Evolutionary conservation across 2,113 vertebrate genomes (phyloP), one percentile per base, ranked within the genome.

Genomic region (Proterorhinus semilunaris): DNA sequence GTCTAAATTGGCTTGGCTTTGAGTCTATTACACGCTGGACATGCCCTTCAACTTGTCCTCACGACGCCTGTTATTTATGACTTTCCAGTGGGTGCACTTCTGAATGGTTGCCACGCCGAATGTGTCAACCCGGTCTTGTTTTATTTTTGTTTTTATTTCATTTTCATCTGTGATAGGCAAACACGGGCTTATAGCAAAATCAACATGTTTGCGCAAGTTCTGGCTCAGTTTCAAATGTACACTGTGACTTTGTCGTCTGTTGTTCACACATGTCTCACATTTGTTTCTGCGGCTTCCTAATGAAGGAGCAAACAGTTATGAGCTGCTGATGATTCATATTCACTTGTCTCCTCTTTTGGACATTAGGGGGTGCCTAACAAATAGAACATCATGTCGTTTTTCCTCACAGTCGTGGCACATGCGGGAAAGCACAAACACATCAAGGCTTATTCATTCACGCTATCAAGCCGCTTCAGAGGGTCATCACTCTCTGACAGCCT

Each of bases 121-220:
- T 74, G 68, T 74, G 74, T 85, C 87, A 86, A 74, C 71, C 75
- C 44, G 65, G 62, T 84, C 76, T 85, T 54, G 10, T 10, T 55
- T 55, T 55, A 55, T 55, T 55, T 11, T 27, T 55, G 17, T 16
- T 17, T 16, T 55, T 27, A 51, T 51, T 51, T 10, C 4, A 42
- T 84, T 90, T 83, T 87, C 77, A 80, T 86, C 83, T 74, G 82
- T 46, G 6, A 59, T 85, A 71, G 69, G 66, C 84, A 84, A 86
- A 89, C 88, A 89, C 69, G 11, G 78, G 86, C 87, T 82, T 82
- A 86, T 76, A 85, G 74, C 77, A 76, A 85, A 81, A 88, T 84
- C 81, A 82, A 81, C 85, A 68, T 90, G 85, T 86, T 87, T 87
- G 82, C 79, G 81, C 85, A 77, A 86, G 80, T 86, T 82, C 82